A percentile compares a stretch with the other conserved stretches of the same genome.
These are phyloP conservation scores for Alviniconcha strummeri DNA, from an alignment of 2,888 invertebrate genomes.

Conservation along the genomic window DNA sequence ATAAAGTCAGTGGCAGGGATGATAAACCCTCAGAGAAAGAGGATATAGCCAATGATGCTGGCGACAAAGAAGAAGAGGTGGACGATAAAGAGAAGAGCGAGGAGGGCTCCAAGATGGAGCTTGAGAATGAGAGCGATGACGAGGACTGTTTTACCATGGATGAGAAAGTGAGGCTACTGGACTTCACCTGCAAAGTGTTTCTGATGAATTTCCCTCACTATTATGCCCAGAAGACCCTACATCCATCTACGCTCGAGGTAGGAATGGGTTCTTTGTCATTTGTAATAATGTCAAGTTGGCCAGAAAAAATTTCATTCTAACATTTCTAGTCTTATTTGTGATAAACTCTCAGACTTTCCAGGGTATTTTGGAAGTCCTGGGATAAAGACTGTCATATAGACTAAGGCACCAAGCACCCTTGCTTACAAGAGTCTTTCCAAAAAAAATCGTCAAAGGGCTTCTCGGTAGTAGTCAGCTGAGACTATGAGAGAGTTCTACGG, in stretches of 20 bases:
- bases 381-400: too few species aligned
- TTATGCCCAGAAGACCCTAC: constrained; percentile 87
- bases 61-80: constrained; percentile 28
- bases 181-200: constrained; percentile 90
- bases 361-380: neutral
- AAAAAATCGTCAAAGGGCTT: neutral
- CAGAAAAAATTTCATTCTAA: neutral
- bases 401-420: too few species aligned
- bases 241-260: constrained; percentile 84
- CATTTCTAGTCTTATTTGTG: neutral
- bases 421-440: too few species aligned
- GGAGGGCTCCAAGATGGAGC: constrained; percentile 37
- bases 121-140: constrained; percentile 42
- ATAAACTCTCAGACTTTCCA: neutral
- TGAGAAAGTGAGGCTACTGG: constrained; percentile 91
- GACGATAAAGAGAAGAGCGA: constrained; percentile 53
- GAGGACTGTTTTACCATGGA: constrained; percentile 81
- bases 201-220: constrained; percentile 87
- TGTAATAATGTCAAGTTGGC: neutral
- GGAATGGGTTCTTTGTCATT: constrained; percentile 30
- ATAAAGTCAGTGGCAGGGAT: constrained; percentile 32
- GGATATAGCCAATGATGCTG: constrained; percentile 21
- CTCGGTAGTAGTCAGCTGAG: too few species aligned
- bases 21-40: constrained; percentile 22
- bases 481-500: too few species aligned